phyloP scores from a whole-genome alignment of 2,113 vertebrate species.

The Chaenocephalus aceratus region DNA sequence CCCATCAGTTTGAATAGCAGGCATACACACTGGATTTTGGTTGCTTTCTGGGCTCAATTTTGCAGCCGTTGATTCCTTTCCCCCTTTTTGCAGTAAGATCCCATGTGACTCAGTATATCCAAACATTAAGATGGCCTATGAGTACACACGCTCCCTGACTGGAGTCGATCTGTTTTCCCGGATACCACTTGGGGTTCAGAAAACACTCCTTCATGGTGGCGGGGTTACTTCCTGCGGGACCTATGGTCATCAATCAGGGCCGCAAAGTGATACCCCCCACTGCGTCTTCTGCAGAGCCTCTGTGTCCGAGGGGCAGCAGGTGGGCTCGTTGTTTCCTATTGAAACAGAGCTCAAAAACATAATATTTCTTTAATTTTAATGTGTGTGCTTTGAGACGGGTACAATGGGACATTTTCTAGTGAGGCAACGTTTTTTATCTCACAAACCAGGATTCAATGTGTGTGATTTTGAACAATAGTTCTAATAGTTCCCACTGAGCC shows the following conservation, averaged over 20 bases:
- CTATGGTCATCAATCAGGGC: slow-evolving; percentile 82
- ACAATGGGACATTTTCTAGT: neutral
- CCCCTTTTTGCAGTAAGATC: slow-evolving; percentile 54
- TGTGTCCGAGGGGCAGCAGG: slow-evolving; percentile 70
- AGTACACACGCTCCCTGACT: slow-evolving; percentile 72
- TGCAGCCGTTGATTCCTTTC: slow-evolving; percentile 45
- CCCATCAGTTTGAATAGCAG: slow-evolving; percentile 15
- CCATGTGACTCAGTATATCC: slow-evolving; percentile 65
- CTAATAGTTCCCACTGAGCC: neutral
- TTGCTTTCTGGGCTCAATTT: slow-evolving; percentile 39
- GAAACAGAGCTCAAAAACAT: slow-evolving; percentile 13
- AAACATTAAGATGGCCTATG: slow-evolving; percentile 79
- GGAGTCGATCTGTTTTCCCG: slow-evolving; percentile 80
- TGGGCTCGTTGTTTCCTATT: slow-evolving; percentile 58
- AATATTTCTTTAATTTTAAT: slow-evolving; percentile 24
- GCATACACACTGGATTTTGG: slow-evolving; percentile 32
- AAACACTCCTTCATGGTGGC: slow-evolving; percentile 84
- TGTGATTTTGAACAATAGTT: slow-evolving; percentile 5
- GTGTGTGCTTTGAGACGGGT: slow-evolving; percentile 1
- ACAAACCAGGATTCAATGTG: neutral
- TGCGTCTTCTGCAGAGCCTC: slow-evolving; percentile 54
- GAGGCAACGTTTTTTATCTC: neutral
- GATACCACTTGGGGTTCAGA: slow-evolving; percentile 83
- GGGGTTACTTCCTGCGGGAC: slow-evolving; percentile 82
- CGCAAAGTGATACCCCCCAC: slow-evolving; percentile 76